Base-by-base conservation (phyloP, 2,888 invertebrate genomes). In the Pollenia angustigena region DNA sequence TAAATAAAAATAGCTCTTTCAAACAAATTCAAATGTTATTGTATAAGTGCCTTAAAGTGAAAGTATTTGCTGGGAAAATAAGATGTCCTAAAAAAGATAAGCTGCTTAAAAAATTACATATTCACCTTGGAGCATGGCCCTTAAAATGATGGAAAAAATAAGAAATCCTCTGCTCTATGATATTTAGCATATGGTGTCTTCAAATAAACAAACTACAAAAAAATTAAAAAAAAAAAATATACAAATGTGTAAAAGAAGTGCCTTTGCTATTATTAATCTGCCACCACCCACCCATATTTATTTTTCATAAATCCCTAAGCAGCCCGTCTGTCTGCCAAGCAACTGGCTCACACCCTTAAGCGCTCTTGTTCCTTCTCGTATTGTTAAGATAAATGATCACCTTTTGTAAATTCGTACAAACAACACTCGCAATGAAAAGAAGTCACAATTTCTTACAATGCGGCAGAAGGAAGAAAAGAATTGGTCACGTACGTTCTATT, bases 401-500 rank as follows among this genome's bases (percentile, higher is more conserved):
- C 90, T 83, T 85, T 84, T 88, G 80, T 86, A 64, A 81, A 58
- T 66, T 44, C 10, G 11, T 66, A 66, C 11, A 56, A 74, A 74
- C 58, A 32, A 32, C 6, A 32, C 80, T 69, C 4, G 58, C 50
- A 69, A 64, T 52, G n/a, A 74, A 69, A 69, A 48, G 32, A 90
- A 90, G 91, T 91, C 91, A 91, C 89, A 91, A 46, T n/a, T 60
- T 82, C 52, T 62, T 54, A 16, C 64, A 64, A 56, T 54, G 18
- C 23, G 12, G 62, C 46, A 16, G 52, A 32, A 69, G 56, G 32
- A 76, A 52, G 16, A 52, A 52, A 91, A 91, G 90, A 88, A 91
- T 92, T 91, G 92, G 92, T 92, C 92, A 92, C 92, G 92, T 92
- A 90, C 91, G 89, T 89, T 91, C 91, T 91, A 92, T 92, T 92